A percentile compares a stretch with the other conserved stretches of the same genome.
These are phyloP conservation scores for Nerophis lumbriciformis DNA, from an alignment of 2,113 vertebrate genomes.

Conservation along the genomic window DNA sequence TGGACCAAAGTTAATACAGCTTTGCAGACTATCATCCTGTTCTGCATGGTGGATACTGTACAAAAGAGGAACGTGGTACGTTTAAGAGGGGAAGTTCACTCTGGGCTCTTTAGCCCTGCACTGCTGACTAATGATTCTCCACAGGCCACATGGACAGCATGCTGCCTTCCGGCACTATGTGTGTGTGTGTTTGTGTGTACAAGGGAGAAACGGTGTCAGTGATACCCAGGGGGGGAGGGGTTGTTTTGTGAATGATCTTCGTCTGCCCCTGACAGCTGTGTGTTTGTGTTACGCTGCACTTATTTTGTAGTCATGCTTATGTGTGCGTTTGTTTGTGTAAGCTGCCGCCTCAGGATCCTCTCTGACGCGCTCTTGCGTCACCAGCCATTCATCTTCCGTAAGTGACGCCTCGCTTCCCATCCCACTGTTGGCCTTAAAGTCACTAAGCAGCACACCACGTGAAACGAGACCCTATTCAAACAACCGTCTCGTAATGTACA, in stretches of 20 bases:
- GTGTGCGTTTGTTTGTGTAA: conserved; percentile 20
- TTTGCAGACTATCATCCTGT: not conserved
- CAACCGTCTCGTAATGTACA: not conserved
- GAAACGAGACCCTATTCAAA: not conserved
- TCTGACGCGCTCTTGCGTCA: conserved; percentile 63
- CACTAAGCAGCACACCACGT: not conserved
- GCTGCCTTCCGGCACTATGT: conserved; percentile 59
- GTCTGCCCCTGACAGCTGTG: conserved; percentile 69
- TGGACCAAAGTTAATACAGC: too few species aligned
- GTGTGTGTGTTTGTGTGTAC: conserved; percentile 17
- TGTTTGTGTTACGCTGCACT: conserved; percentile 60
- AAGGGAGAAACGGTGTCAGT: conserved; percentile 65
- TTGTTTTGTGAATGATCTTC: conserved; percentile 74
- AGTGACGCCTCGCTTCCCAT: conserved; percentile 24
- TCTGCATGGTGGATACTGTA: not conserved
- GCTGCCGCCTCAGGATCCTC: conserved; percentile 45
- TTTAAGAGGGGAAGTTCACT: conserved; percentile 52
- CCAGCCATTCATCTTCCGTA: conserved; percentile 41
- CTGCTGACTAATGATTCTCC: conserved; percentile 76
- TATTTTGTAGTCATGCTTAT: conserved; percentile 34
- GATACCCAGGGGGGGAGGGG: conserved; percentile 50
- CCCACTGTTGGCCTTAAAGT: conserved; percentile 6
- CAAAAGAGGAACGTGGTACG: conserved; percentile 27
- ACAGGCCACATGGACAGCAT: conserved; percentile 64
- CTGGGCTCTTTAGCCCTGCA: conserved; percentile 43